Evolutionary conservation across 2,888 invertebrate genomes (phyloP).

Genomic region (Rhopalosiphum nymphaeae): DNA sequence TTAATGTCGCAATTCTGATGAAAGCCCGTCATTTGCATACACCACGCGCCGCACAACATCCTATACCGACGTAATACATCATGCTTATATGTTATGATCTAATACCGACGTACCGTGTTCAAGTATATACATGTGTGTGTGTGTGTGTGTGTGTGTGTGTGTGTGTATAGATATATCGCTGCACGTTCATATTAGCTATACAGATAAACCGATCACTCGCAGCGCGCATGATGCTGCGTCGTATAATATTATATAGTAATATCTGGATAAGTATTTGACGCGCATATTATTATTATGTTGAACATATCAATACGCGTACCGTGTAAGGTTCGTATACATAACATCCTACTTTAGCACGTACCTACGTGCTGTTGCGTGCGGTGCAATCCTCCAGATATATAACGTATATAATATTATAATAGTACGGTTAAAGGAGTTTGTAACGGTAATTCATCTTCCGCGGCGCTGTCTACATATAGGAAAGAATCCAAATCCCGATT

Average conservation of each 20-base stretch:
- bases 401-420: too few relatives aligned
- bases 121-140: neutral
- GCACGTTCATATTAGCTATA: neutral
- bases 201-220: neutral
- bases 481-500: neutral
- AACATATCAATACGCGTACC: neutral
- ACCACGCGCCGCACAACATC: neutral
- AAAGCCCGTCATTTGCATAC: conserved; percentile 18
- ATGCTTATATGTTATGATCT: neutral
- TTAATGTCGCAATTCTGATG: conserved; percentile 41
- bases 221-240: neutral
- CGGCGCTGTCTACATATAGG: too few relatives aligned
- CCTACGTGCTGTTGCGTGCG: too few relatives aligned
- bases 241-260: neutral
- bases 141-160: too few relatives aligned
- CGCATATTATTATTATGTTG: neutral
- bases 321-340: neutral
- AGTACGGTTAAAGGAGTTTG: neutral
- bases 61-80: neutral
- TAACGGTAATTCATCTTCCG: neutral
- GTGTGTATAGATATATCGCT: neutral
- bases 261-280: neutral
- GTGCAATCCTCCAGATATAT: too few relatives aligned
- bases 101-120: neutral
- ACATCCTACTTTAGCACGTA: too few relatives aligned